Percentiles rank a stretch among this genome's conserved stretches.
Evolutionary conservation across 2,888 invertebrate genomes (phyloP).

Genomic region (Merodon equestris): DNA sequence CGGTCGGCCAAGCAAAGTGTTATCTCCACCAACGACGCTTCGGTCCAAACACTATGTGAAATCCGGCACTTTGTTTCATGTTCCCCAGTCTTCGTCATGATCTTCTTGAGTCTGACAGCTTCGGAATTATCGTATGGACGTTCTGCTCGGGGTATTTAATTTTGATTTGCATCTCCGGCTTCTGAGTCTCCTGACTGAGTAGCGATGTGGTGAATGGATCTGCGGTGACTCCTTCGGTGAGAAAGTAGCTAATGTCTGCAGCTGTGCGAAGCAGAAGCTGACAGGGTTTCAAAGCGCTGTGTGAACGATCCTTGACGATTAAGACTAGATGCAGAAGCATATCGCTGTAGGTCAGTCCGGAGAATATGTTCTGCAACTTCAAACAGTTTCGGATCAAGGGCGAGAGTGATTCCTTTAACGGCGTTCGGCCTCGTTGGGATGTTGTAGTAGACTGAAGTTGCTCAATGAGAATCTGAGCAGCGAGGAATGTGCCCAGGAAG

Average conservation of each 20-base stretch:
- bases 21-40: slow-evolving; percentile 93
- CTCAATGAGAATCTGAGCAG: slow-evolving; percentile 82
- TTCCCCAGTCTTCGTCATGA: slow-evolving; percentile 81
- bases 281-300: slow-evolving; percentile 86
- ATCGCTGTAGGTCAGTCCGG: slow-evolving; percentile 89
- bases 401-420: slow-evolving; percentile 78
- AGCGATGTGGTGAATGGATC: slow-evolving; percentile 90
- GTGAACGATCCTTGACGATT: slow-evolving; percentile 85
- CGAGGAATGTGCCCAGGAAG: slow-evolving; percentile 89
- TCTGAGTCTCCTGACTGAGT: slow-evolving; percentile 86
- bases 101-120: slow-evolving; percentile 85
- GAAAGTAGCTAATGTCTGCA: slow-evolving; percentile 80
- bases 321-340: slow-evolving; percentile 88
- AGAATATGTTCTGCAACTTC: slow-evolving; percentile 91
- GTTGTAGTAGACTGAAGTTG: slow-evolving; percentile 81
- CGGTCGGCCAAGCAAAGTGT: slow-evolving; percentile 89
- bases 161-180: slow-evolving; percentile 87
- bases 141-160: slow-evolving; percentile 95
- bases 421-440: slow-evolving; percentile 76
- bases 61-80: slow-evolving; percentile 81
- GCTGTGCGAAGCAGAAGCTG: slow-evolving; percentile 86
- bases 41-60: slow-evolving; percentile 93
- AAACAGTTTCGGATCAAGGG: slow-evolving; percentile 83
- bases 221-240: slow-evolving; percentile 81
- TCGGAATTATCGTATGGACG: slow-evolving; percentile 90